Percentiles rank a stretch among this genome's conserved stretches.
phyloP scores from a whole-genome alignment of 2,797 vertebrate genomes.

The Gymnocypris eckloni region DNA sequence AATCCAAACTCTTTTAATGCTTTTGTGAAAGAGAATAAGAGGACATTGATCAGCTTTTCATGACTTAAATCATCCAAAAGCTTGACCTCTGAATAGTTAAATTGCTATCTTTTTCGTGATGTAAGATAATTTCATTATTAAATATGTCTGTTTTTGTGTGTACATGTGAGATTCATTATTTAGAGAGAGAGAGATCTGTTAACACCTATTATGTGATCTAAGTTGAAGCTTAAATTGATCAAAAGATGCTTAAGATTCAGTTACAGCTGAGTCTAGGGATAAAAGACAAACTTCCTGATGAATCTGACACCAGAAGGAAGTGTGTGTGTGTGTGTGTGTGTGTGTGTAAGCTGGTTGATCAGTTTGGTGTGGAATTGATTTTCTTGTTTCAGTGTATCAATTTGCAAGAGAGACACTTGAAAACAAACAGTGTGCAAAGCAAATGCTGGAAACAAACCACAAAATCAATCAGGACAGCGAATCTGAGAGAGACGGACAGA shows the following conservation, averaged over 20 bases:
- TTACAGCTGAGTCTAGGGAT: background rate
- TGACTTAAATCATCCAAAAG: too few species aligned
- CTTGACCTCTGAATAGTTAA: too few species aligned
- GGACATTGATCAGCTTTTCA: too few species aligned
- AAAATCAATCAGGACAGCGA: constrained; percentile 63
- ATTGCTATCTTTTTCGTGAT: too few species aligned
- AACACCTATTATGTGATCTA: background rate
- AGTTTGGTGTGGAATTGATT: constrained; percentile 51
- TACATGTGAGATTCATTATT: too few species aligned
- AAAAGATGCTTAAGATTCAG: background rate
- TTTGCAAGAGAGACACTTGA: constrained; percentile 66
- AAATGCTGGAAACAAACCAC: constrained; percentile 61
- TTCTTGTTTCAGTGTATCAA: constrained; percentile 61
- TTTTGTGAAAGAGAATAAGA: too few species aligned
- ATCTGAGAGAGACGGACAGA: constrained; percentile 10
- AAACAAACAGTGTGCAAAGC: constrained; percentile 58
- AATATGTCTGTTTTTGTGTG: too few species aligned
- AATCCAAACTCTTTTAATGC: too few species aligned
- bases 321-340: background rate
- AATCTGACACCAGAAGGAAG: constrained; percentile 62
- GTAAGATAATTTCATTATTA: too few species aligned
- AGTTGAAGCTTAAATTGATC: background rate
- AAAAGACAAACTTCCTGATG: background rate
- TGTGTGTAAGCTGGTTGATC: constrained; percentile 26
- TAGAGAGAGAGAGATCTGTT: background rate